Evolutionary conservation across 1,140 invertebrate species (phyloP).

Genomic region (Papilio glaucus): DNA sequence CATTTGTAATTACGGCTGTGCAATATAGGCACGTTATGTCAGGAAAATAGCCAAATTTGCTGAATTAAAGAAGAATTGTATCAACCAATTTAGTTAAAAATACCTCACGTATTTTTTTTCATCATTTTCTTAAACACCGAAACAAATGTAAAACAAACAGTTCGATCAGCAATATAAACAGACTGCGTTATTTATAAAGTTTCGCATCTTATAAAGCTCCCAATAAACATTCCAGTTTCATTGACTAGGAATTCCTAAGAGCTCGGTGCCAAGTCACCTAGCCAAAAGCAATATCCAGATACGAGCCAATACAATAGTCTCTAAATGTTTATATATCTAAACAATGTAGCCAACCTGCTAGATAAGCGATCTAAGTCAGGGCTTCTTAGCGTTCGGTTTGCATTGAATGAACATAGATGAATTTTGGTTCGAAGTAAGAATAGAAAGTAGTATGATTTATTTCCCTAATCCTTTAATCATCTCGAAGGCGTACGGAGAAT

Average conservation of each 20-base stretch:
- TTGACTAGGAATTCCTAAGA: conserved; percentile 7
- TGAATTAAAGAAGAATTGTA: too few species aligned
- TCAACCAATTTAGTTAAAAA: not conserved
- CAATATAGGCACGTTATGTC: too few species aligned
- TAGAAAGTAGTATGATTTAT: too few species aligned
- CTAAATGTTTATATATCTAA: conserved; percentile 3
- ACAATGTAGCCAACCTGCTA: not conserved
- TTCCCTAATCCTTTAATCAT: too few species aligned
- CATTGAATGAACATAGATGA: not conserved
- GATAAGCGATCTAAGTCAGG: not conserved
- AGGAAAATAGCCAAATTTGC: too few species aligned
- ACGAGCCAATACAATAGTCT: not conserved
- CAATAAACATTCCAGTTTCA: conserved; percentile 20
- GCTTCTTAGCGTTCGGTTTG: not conserved
- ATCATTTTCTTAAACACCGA: not conserved
- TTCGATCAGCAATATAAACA: conserved; percentile 6
- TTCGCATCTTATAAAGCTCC: conserved; percentile 4
- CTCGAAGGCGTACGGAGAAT: too few species aligned
- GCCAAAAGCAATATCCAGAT: conserved; percentile 14
- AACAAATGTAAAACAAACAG: not conserved
- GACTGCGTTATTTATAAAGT: not conserved
- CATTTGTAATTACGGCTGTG: too few species aligned
- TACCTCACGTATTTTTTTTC: not conserved
- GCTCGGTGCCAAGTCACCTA: conserved; percentile 7
- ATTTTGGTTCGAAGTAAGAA: too few species aligned